Evolutionary conservation across 2,113 vertebrate genomes (phyloP), one percentile per base, ranked within the genome.

Genomic region (Ailurus styani): DNA sequence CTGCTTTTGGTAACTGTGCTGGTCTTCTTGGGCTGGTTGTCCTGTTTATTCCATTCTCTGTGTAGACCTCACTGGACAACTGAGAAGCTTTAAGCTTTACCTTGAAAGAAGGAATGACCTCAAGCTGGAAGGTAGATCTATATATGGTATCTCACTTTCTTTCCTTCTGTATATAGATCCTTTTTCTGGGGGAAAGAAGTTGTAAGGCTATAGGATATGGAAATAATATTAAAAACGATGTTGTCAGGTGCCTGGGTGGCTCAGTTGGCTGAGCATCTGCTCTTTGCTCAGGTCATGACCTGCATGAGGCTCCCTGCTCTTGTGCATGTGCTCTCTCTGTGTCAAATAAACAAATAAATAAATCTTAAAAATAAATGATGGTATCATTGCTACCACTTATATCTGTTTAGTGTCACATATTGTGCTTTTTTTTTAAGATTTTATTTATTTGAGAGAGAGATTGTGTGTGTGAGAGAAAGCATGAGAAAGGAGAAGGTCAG

Each of bases 181-280:
- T 87, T 95, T 90, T 90, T 57, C 27, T n/a, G 14, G 37, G 7
- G 31, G 4, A 27, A 77, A 45, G 37, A 52, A 40, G 23, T 9
- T 73, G 45, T 81, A 66, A 50, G 20, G 54, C 60, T n/a, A 29
- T 31, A 96, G 31, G 50, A 75, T 60, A 52, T 57, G 40, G 27
- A 95, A 90, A 81, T 60, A 68, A 82, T 70, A 93, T 94, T 91
- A 11, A 45, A 95, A 87, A 87, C 75, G 34, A 82, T 82, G 34
- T 81, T 34, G 60, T 73, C 15, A 66, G 29, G 13, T 14, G 6
- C 62, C 62, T 34, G 29, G 60, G 29, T 64, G 14, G 29, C 14
- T 64, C 29, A 34, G 29, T 64, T 0, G 29, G 29, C 29, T 64
- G 62, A 31, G 62, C 62, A 64, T 64, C 62, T 64, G 29, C 62